Percentiles rank a stretch among this genome's conserved stretches.
Evolutionary conservation across 2,797 vertebrate species (phyloP).

Genomic region (Distichodus sexfasciatus): DNA sequence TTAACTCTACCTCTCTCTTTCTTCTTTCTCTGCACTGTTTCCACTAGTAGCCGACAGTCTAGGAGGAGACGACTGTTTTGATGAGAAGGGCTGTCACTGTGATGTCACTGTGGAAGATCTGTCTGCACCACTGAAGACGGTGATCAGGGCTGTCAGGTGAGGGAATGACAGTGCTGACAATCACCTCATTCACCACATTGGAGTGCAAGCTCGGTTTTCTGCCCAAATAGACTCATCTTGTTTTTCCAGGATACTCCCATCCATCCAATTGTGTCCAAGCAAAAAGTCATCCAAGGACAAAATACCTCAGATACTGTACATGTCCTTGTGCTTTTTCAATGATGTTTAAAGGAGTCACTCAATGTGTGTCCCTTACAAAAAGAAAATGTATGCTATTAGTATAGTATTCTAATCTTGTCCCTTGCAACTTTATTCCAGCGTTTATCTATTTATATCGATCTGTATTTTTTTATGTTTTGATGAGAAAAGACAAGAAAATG

Average conservation of each 20-base stretch:
- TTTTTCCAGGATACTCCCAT: constrained; percentile 16
- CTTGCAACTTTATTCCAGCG: too few relatives aligned
- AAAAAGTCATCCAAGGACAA: constrained; percentile 24
- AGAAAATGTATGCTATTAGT: too few relatives aligned
- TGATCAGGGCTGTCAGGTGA: constrained; percentile 95
- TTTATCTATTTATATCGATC: too few relatives aligned
- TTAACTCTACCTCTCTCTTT: neutral
- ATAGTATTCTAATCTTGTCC: too few relatives aligned
- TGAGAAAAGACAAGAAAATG: too few relatives aligned
- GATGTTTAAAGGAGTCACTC: constrained; percentile 40
- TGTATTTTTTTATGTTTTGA: too few relatives aligned
- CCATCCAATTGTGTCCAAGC: neutral
- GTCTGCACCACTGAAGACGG: constrained; percentile 89
- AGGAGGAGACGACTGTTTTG: constrained; percentile 85
- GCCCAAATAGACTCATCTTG: constrained; percentile 15
- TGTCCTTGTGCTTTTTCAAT: constrained; percentile 43
- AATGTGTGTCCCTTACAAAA: constrained; percentile 14
- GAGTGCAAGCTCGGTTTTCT: neutral
- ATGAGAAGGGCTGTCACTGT: constrained; percentile 93
- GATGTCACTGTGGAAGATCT: constrained; percentile 94
- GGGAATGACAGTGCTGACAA: constrained; percentile 46
- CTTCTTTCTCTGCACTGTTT: neutral
- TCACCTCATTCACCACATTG: neutral
- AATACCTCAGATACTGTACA: constrained; percentile 26
- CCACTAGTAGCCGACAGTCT: constrained; percentile 80